Percentiles rank a stretch among this genome's conserved stretches.
Evolutionary conservation across 2,888 invertebrate species (phyloP).

Genomic region (Diplazon laetatorius): DNA sequence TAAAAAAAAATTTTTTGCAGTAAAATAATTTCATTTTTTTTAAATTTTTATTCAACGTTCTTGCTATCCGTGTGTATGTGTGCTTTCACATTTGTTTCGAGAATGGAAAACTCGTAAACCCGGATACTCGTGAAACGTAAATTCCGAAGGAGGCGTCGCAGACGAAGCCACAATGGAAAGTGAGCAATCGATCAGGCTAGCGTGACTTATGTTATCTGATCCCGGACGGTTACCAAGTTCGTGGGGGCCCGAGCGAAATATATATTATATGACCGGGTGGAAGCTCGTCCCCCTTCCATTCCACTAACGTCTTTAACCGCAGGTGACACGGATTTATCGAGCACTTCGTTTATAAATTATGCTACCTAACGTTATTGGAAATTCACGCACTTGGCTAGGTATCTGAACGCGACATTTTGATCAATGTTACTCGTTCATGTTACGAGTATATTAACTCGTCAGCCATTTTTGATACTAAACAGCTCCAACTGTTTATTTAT

Average conservation of each 20-base stretch:
- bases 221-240: slow-evolving; percentile 44
- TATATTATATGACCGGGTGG: slow-evolving; percentile 15
- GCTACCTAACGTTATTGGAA: slow-evolving; percentile 9
- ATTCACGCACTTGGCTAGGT: slow-evolving; percentile 16
- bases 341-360: slow-evolving; percentile 38
- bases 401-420: not conserved
- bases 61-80: too few relatives aligned
- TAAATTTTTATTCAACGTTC: too few relatives aligned
- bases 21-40: too few relatives aligned
- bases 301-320: slow-evolving; percentile 31
- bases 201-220: slow-evolving; percentile 55
- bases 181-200: slow-evolving; percentile 46
- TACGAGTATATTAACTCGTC: not conserved
- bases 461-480: not conserved
- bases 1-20: too few relatives aligned
- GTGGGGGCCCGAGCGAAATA: slow-evolving; percentile 13
- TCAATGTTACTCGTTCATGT: not conserved
- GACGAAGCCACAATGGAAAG: slow-evolving; percentile 33
- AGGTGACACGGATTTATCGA: slow-evolving; percentile 31
- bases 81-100: too few relatives aligned
- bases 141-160: slow-evolving; percentile 9
- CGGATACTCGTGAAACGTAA: not conserved
- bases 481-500: too few relatives aligned
- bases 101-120: not conserved
- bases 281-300: too few relatives aligned